A percentile compares a stretch with the other conserved stretches of the same genome.
Conservation (phyloP, 2,113 vertebrate genomes). For the Albula glossodonta region DNA sequence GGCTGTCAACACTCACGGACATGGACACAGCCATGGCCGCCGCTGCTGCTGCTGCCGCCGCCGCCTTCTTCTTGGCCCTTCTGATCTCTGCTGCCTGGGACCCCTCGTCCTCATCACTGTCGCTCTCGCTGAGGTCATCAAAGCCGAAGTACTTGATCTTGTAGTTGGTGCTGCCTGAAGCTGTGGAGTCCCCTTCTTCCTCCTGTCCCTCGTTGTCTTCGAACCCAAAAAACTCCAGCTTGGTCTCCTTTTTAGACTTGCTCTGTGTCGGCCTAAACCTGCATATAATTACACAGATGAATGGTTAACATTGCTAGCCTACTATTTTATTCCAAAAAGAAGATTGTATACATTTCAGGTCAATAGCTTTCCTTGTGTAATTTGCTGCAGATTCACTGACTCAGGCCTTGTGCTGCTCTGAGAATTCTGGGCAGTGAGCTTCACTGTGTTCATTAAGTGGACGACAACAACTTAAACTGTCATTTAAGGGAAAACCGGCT, state of each 20-base stretch:
- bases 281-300: not conserved
- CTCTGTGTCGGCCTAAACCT: conserved; percentile 81
- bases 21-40: conserved; percentile 54
- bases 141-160: conserved; percentile 99
- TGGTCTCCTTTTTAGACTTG: conserved; percentile 89
- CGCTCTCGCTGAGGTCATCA: conserved; percentile 93
- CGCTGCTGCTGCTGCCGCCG: conserved; percentile 57
- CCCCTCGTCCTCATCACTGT: conserved; percentile 77
- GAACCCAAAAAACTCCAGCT: conserved; percentile 91
- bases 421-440: not conserved
- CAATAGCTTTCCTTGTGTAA: not conserved
- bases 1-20: conserved; percentile 51
- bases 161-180: conserved; percentile 83
- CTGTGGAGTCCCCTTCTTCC: conserved; percentile 69
- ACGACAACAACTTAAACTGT: not conserved
- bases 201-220: conserved; percentile 79
- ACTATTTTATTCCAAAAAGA: not conserved
- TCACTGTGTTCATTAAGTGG: not conserved
- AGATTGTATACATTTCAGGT: not conserved
- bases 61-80: conserved; percentile 61
- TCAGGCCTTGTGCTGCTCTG: not conserved
- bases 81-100: conserved; percentile 52
- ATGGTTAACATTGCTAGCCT: not conserved
- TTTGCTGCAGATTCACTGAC: not conserved
- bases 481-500: not conserved